Percentiles rank a stretch among this genome's conserved stretches.
phyloP scores from a whole-genome alignment of 2,888 invertebrate species.

The Drosophila formosana region DNA sequence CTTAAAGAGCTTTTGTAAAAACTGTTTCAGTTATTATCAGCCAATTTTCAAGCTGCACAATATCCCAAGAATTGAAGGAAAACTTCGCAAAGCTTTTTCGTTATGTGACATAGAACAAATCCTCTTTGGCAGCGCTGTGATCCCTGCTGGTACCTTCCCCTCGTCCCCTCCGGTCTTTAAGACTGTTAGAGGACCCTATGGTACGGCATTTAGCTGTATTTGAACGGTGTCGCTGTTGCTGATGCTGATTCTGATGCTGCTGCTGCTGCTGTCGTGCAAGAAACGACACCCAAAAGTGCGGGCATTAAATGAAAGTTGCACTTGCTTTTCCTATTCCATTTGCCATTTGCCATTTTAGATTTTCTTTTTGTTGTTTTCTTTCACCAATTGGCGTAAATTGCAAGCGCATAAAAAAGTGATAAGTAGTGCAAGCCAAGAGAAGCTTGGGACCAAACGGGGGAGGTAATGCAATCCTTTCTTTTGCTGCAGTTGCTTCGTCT shows the following conservation, averaged over 20 bases:
- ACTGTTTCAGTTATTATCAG: conserved; percentile 22
- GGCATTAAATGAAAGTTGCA: conserved; percentile 71
- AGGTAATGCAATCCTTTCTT: conserved; percentile 30
- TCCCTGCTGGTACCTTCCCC: background rate
- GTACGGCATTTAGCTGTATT: conserved; percentile 71
- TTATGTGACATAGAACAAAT: conserved; percentile 39
- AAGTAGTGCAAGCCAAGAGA: conserved; percentile 30
- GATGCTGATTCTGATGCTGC: conserved; percentile 39
- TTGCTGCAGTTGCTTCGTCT: conserved; percentile 31
- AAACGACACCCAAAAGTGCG: conserved; percentile 74
- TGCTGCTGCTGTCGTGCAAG: conserved; percentile 38
- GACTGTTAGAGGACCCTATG: conserved; percentile 34
- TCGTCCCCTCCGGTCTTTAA: background rate
- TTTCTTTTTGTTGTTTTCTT: conserved; percentile 1
- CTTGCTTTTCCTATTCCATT: conserved; percentile 25
- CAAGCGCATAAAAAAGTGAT: conserved; percentile 61
- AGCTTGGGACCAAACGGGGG: background rate
- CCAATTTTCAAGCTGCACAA: conserved; percentile 31
- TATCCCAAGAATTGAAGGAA: conserved; percentile 8
- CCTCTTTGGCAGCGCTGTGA: conserved; percentile 44
- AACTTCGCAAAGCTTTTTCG: conserved; percentile 26
- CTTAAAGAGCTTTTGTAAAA: conserved; percentile 18
- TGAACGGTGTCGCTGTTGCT: conserved; percentile 48
- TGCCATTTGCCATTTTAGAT: conserved; percentile 10
- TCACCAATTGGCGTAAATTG: conserved; percentile 73